Evolutionary conservation across 2,888 invertebrate genomes (phyloP).

Genomic region (Nineta flava): DNA sequence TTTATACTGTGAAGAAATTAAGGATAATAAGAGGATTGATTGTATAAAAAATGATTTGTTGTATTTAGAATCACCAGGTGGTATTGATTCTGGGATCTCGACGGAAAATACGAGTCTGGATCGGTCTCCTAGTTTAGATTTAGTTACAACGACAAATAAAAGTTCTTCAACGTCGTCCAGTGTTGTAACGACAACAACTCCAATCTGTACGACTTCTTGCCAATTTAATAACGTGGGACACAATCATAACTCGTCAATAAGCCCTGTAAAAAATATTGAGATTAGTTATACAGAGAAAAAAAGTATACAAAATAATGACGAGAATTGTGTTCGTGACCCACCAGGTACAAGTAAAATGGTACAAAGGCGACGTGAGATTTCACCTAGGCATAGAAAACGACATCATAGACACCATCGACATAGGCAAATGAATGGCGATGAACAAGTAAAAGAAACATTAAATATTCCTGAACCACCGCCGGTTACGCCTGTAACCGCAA

Average conservation of each 20-base stretch:
- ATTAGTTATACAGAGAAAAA: conserved; percentile 4
- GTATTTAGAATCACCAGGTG: conserved; percentile 27
- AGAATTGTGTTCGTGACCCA: not conserved
- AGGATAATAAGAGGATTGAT: conserved; percentile 5
- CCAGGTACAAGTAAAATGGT: conserved; percentile 6
- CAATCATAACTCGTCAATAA: not conserved
- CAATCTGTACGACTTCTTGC: conserved; percentile 4
- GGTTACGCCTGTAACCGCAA: not conserved
- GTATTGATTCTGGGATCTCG: conserved; percentile 49
- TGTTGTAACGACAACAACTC: conserved; percentile 21
- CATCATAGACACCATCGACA: conserved; percentile 1
- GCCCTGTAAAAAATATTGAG: conserved; percentile 6
- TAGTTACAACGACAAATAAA: conserved; percentile 11
- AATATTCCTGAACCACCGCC: not conserved
- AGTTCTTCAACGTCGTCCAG: conserved; percentile 23
- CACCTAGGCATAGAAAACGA: conserved; percentile 1
- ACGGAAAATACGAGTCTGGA: conserved; percentile 57
- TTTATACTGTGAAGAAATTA: conserved; percentile 6
- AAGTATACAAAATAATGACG: conserved; percentile 2
- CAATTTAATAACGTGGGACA: conserved; percentile 1
- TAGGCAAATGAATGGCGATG: not conserved
- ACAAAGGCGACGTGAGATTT: not conserved
- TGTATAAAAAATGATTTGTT: conserved; percentile 5
- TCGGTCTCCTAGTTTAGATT: conserved; percentile 42
- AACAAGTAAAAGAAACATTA: not conserved